phyloP scores from a whole-genome alignment of 2,888 invertebrate species.

The Mechanitis messenoides region DNA sequence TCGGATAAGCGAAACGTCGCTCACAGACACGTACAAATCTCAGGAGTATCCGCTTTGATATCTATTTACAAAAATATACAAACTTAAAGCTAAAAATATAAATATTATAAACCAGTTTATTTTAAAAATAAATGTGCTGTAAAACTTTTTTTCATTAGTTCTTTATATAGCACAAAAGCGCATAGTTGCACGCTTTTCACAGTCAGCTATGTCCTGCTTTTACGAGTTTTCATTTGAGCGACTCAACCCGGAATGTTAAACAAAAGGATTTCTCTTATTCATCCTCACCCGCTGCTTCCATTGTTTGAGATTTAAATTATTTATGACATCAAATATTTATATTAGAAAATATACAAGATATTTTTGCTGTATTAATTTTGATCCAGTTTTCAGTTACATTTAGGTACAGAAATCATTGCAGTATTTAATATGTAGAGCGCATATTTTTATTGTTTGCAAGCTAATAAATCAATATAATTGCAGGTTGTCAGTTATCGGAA shows the following conservation, averaged over 20 bases:
- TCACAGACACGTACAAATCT: slow-evolving; percentile 9
- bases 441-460: background rate
- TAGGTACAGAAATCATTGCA: background rate
- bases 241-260: slow-evolving; percentile 49
- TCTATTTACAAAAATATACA: slow-evolving; percentile 1
- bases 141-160: no score
- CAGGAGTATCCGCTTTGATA: slow-evolving; percentile 20
- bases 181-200: slow-evolving; percentile 62
- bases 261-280: slow-evolving; percentile 59
- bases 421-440: background rate
- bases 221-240: slow-evolving; percentile 57
- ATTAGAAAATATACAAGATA: background rate
- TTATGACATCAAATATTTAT: background rate
- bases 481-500: slow-evolving; percentile 45
- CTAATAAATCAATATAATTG: slow-evolving; percentile 50
- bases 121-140: slow-evolving; percentile 15
- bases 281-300: slow-evolving; percentile 45
- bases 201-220: slow-evolving; percentile 46
- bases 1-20: slow-evolving; percentile 9
- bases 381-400: no score
- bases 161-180: slow-evolving; percentile 46
- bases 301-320: slow-evolving; percentile 26
- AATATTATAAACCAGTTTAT: slow-evolving; percentile 6
- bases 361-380: no score
- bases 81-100: no score